A percentile compares a stretch with the other conserved stretches of the same genome.
Conservation (phyloP, 2,888 invertebrate species). For the Eudemis profundana region DNA sequence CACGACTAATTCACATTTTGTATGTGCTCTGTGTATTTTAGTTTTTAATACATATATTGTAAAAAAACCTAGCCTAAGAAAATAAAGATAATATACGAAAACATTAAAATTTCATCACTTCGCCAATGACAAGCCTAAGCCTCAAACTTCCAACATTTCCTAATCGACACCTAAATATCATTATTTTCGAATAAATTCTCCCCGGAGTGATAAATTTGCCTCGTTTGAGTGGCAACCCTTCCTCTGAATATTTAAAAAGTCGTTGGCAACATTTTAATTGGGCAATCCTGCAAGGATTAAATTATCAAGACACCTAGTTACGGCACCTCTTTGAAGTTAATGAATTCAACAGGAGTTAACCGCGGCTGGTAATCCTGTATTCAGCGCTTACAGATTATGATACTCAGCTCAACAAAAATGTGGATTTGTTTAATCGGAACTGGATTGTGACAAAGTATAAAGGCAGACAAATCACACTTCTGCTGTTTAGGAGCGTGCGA, state of each 20-base stretch:
- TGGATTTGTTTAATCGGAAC: not conserved
- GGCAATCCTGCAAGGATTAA: constrained; percentile 83
- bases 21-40: too few species aligned
- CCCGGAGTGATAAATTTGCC: constrained; percentile 76
- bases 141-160: constrained; percentile 73
- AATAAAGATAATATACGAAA: too few species aligned
- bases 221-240: constrained; percentile 79
- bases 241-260: constrained; percentile 84
- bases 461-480: too few species aligned
- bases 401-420: constrained; percentile 28
- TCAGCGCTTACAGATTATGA: constrained; percentile 47
- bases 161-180: constrained; percentile 83
- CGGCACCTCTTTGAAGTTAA: constrained; percentile 77
- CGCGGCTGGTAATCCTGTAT: constrained; percentile 53
- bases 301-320: constrained; percentile 86
- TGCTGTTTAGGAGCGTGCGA: too few species aligned
- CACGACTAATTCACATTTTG: too few species aligned
- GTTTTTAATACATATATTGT: too few species aligned
- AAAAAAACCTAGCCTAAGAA: too few species aligned
- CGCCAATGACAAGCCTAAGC: constrained; percentile 60
- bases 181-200: constrained; percentile 78
- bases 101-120: constrained; percentile 42
- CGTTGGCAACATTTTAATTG: constrained; percentile 84
- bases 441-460: too few species aligned
- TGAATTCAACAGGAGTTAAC: constrained; percentile 83